Evolutionary conservation across 2,797 vertebrate genomes (phyloP), one percentile per base, ranked within the genome.

Genomic region (Smutsia gigantea): DNA sequence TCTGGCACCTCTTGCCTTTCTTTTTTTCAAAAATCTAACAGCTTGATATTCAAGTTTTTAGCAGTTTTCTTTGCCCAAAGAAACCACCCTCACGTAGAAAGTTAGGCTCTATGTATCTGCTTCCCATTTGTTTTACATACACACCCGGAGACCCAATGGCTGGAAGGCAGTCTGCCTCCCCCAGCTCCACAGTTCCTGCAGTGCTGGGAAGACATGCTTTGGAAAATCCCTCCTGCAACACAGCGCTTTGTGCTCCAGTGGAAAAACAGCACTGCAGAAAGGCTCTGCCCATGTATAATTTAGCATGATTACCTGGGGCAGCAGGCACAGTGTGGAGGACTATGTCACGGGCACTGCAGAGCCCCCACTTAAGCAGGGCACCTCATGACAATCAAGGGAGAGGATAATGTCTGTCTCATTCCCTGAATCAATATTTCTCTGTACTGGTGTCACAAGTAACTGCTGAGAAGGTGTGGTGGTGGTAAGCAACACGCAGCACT

Each of bases 51-150:
- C 85, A 97, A 90, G 90, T 55, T 82, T 84, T 68, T 14, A 55
- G 71, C 68, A 23, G 21, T 46, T 42, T 51, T 61, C 39, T 77
- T 31, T 90, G 87, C 34, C 72, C 88, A 92, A 82, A 93, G 79
- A 89, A 95, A 88, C n/a, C 83, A 79, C n/a, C 81, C 53, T 97
- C 90, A 93, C 69, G 92, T 37, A 66, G 92, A 87, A 96, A 96
- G 95, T 72, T 6, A 39, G 49, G 46, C 51, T 64, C 21, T 10
- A 4, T 64, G 21, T 55, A 29, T n/a, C 69, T 57, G 77, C 79
- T 75, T 96, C 78, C 69, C 63, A 12, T 91, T 68, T 79, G 42
- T 25, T 59, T n/a, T 37, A 72, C 46, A 46, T 53, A 49, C 63
- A 68, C 69, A 61, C 18, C 51, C 5, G 1, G 25, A 2, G 18